Evolutionary conservation across 2,888 invertebrate species (phyloP).

Genomic region (Xanthia togata): DNA sequence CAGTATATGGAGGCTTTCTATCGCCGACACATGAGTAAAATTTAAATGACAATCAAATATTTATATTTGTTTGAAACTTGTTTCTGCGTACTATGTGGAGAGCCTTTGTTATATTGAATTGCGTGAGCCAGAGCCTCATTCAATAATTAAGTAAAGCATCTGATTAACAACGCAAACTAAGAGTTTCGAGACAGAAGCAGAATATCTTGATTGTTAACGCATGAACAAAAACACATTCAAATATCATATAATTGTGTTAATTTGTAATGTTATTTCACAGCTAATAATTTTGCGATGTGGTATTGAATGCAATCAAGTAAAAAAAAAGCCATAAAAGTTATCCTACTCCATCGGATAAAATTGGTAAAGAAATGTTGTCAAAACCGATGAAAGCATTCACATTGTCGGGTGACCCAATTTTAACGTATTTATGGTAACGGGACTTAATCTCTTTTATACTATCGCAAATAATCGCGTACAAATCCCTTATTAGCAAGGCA

Average conservation of each 20-base stretch:
- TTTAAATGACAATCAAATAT: conserved; percentile 80
- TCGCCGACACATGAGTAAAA: conserved; percentile 80
- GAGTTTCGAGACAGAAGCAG: conserved; percentile 26
- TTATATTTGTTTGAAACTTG: conserved; percentile 74
- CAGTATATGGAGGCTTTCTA: conserved; percentile 77
- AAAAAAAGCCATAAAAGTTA: conserved; percentile 26
- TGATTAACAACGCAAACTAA: conserved; percentile 45
- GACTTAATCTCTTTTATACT: conserved; percentile 84
- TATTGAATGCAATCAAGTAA: conserved; percentile 14
- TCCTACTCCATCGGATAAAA: conserved; percentile 43
- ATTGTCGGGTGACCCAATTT: conserved; percentile 71
- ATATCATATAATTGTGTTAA: conserved; percentile 2
- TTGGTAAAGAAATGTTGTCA: conserved; percentile 60
- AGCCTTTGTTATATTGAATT: conserved; percentile 55
- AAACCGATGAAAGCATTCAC: conserved; percentile 61
- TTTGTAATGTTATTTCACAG: too few relatives aligned
- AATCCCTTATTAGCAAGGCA: conserved; percentile 83
- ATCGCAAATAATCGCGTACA: conserved; percentile 81
- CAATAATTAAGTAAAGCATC: conserved; percentile 57
- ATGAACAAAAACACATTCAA: conserved; percentile 35
- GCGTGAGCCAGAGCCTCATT: conserved; percentile 47
- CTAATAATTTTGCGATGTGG: too few relatives aligned
- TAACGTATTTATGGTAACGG: conserved; percentile 78
- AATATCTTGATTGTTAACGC: conserved; percentile 48
- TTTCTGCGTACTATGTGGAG: conserved; percentile 62